These are phyloP conservation scores for Yponomeuta malinellus DNA, from an alignment of 2,888 invertebrate genomes.

Conservation along the genomic window DNA sequence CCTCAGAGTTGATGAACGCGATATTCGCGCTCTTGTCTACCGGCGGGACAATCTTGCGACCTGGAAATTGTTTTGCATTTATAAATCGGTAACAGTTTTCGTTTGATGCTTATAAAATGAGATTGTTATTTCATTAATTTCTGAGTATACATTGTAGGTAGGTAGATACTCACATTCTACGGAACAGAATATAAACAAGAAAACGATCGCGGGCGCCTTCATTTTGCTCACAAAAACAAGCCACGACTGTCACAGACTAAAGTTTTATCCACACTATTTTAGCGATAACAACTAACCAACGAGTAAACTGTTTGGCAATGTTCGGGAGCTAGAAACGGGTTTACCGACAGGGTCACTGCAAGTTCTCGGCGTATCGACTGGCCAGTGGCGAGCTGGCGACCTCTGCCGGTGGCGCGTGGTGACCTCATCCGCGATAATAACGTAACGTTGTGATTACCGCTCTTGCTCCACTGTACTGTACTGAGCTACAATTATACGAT, in stretches of 20 bases:
- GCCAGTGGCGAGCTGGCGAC: conserved; percentile 19
- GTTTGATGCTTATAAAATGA: neutral
- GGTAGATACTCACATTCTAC: conserved; percentile 49
- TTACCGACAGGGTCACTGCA: conserved; percentile 34
- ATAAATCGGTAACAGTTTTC: neutral
- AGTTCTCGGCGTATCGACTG: conserved; percentile 4
- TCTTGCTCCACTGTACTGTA: neutral
- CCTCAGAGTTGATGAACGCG: conserved; percentile 66
- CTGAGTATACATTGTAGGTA: neutral
- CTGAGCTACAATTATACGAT: no score
- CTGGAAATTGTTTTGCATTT: conserved; percentile 30
- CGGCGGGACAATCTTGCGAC: conserved; percentile 45
- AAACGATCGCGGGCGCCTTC: conserved; percentile 43
- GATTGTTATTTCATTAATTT: neutral
- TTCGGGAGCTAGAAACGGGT: conserved; percentile 24
- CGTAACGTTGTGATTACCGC: neutral
- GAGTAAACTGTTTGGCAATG: conserved; percentile 19
- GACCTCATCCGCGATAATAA: conserved; percentile 57
- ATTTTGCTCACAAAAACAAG: conserved; percentile 32
- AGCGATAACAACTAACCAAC: neutral
- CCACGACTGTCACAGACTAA: conserved; percentile 12
- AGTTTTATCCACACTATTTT: neutral
- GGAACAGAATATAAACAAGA: conserved; percentile 46
- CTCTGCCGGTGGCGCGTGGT: conserved; percentile 29
- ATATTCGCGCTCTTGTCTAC: conserved; percentile 63